phyloP scores from a whole-genome alignment of 2,888 invertebrate genomes.

The Endomychus coccineus region DNA sequence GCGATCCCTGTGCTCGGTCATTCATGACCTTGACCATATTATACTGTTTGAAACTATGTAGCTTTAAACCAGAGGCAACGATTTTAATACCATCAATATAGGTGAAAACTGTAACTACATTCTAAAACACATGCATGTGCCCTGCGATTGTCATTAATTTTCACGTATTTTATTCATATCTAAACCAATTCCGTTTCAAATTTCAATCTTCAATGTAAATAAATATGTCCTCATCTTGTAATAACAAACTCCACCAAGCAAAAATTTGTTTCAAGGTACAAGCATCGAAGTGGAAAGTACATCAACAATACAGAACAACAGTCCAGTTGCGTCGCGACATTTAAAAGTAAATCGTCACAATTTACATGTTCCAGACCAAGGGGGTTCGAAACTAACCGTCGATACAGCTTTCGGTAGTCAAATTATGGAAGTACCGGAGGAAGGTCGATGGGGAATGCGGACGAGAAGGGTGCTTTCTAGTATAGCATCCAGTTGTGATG shows the following conservation, averaged over 20 bases:
- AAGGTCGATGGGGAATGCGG: constrained; percentile 25
- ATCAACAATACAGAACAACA: constrained; percentile 50
- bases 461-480: constrained; percentile 55
- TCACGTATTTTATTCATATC: no score
- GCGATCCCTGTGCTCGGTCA: no score
- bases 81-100: no score
- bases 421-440: constrained; percentile 32
- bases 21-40: no score
- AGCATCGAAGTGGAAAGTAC: constrained; percentile 50
- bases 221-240: no score
- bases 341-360: constrained; percentile 45
- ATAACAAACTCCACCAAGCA: constrained; percentile 14
- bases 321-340: constrained; percentile 41
- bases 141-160: no score
- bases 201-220: no score
- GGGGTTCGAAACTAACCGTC: constrained; percentile 45
- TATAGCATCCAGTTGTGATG: constrained; percentile 58
- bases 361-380: constrained; percentile 47
- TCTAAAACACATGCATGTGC: no score
- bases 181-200: no score
- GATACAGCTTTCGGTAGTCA: constrained; percentile 43
- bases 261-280: constrained; percentile 34
- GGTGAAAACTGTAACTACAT: no score
- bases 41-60: no score
- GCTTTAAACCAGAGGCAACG: no score